These are phyloP conservation scores for Varecia variegata DNA, from an alignment of 2,797 vertebrate genomes.

Conservation along the genomic window DNA sequence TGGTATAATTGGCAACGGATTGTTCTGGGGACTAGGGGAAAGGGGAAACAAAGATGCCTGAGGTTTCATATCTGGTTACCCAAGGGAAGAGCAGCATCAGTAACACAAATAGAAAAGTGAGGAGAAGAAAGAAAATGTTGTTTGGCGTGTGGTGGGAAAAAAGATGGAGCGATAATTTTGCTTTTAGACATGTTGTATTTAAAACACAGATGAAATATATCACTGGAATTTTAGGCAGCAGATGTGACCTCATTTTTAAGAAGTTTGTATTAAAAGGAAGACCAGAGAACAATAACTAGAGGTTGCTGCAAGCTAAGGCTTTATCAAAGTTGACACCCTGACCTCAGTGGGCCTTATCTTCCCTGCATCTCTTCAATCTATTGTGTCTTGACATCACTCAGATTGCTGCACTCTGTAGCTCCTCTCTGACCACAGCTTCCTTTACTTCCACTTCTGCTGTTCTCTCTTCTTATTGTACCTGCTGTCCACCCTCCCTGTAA, in stretches of 20 bases:
- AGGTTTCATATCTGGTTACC: background rate
- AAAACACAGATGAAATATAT: background rate
- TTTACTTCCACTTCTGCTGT: background rate
- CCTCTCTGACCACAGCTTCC: background rate
- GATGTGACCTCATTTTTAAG: background rate
- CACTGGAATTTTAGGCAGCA: background rate
- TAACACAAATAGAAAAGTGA: background rate
- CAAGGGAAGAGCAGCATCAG: background rate
- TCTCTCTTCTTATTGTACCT: background rate
- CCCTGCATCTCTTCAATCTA: background rate
- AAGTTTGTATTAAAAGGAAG: slow-evolving; percentile 4
- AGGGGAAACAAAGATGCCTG: background rate
- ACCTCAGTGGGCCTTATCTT: background rate
- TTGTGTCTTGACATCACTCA: background rate
- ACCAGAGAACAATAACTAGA: background rate
- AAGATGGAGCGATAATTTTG: background rate
- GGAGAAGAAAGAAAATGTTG: background rate
- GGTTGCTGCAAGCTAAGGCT: background rate
- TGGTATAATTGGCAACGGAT: background rate
- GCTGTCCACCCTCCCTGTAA: background rate
- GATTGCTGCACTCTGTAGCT: background rate
- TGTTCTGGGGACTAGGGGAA: background rate
- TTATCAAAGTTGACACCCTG: background rate
- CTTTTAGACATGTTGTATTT: background rate
- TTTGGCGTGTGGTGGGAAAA: background rate